phyloP scores from a whole-genome alignment of 2,113 vertebrate species.

The Protobothrops flavoviridis region DNA sequence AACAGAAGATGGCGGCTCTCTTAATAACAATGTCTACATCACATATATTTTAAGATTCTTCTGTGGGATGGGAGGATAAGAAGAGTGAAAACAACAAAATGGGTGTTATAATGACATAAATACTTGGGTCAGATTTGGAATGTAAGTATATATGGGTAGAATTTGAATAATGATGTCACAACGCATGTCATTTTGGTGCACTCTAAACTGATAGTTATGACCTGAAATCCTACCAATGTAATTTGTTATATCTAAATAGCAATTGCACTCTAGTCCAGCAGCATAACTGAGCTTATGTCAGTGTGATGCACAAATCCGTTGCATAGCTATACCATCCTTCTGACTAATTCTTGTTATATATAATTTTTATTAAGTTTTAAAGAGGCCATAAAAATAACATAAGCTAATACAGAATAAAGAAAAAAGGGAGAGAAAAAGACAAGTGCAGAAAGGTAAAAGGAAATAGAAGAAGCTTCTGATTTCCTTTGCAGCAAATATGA shows the following conservation, averaged over 20 bases:
- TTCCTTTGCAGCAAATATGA: not conserved
- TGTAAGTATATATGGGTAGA: not conserved
- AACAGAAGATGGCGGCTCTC: not conserved
- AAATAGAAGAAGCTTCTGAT: not conserved
- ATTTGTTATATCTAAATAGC: not conserved
- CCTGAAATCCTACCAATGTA: not conserved
- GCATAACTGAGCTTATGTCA: not conserved
- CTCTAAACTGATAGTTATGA: not conserved
- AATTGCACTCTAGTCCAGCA: not conserved
- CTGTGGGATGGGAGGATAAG: not conserved
- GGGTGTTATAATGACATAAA: not conserved
- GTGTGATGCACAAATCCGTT: not conserved
- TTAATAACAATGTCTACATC: not conserved
- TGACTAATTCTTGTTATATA: not conserved
- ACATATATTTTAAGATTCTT: not conserved
- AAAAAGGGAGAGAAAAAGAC: not conserved
- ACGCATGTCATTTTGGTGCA: not conserved
- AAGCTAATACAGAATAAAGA: not conserved
- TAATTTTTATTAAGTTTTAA: not conserved
- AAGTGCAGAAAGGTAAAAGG: not conserved
- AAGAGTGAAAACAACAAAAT: not conserved
- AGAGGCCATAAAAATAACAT: not conserved
- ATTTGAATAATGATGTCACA: not conserved
- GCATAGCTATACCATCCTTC: not conserved
- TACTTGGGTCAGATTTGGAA: not conserved